Base-by-base conservation (phyloP, 2,888 invertebrate genomes). In the Eupeodes latifasciatus region DNA sequence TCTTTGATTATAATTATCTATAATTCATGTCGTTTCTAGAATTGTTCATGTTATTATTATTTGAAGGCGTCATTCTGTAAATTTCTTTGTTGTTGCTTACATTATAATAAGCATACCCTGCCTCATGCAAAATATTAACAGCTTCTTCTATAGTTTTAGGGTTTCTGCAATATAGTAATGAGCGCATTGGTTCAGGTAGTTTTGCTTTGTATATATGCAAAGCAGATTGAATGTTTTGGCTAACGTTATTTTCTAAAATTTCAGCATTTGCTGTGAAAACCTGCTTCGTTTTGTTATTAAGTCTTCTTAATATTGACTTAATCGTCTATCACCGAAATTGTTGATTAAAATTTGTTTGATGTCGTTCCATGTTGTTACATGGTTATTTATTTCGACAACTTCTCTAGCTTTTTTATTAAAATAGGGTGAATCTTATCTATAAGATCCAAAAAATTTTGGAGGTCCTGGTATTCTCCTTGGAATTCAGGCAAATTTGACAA, bases 261-360 rank as follows among this genome's bases (percentile, higher is more conserved):
- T 12, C 34, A 16, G 59, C n/a, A n/a, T n/a, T n/a, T n/a, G n/a
- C n/a, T n/a, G n/a, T n/a, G n/a, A n/a, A n/a, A n/a, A n/a, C n/a
- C 51, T 79, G 69, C 44, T 80, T 80, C 4, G 71, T 53, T 55
- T 80, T 80, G 12, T 44, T 62, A 16, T n/a, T n/a, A n/a, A n/a
- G n/a, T n/a, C n/a, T n/a, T n/a, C n/a, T n/a, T n/a, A n/a, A n/a
- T n/a, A n/a, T 80, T 64, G 9, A 47, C 72, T 71, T 12, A 80
- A n/a, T 7, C 49, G 16, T 6, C 85, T 55, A 47, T 85, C 85
- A 44, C 85, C 81, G 12, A 85, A 85, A 55, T 85, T 85, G 11
- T 75, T 67, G 11, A 76, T 49, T 4, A 85, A 34, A 16, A 61
- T 77, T 6, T 10, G 11, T 11, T 55, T 69, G 36, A 69, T 80